Conservation (phyloP, 2,888 invertebrate species). For the Prosapia bicincta region DNA sequence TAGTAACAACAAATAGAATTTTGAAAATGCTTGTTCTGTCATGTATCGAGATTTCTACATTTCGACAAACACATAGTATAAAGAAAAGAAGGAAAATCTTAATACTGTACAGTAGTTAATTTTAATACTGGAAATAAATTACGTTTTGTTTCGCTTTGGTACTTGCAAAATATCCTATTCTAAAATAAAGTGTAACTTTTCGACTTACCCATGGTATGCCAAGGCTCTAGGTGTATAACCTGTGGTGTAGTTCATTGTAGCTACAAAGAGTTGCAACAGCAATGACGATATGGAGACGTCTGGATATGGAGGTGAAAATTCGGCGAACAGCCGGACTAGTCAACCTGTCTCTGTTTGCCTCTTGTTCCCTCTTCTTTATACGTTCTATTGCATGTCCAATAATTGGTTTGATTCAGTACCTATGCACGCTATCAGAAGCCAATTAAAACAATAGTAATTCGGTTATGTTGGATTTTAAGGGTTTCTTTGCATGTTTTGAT, state of each 20-base stretch:
- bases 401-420: background rate
- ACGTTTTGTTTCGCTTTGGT: too few relatives aligned
- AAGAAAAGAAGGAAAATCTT: too few relatives aligned
- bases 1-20: too few relatives aligned
- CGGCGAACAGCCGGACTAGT: background rate
- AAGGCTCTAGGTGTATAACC: background rate
- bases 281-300: background rate
- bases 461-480: background rate
- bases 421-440: background rate
- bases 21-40: too few relatives aligned
- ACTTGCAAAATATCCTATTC: too few relatives aligned
- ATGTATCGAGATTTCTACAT: too few relatives aligned
- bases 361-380: background rate
- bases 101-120: too few relatives aligned
- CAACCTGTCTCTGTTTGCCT: background rate
- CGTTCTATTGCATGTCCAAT: background rate
- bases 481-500: background rate
- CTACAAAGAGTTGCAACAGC: background rate
- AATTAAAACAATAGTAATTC: background rate
- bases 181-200: too few relatives aligned
- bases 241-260: background rate
- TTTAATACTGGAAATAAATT: too few relatives aligned
- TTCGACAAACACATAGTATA: too few relatives aligned
- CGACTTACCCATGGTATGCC: background rate
- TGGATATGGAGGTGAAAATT: background rate